Evolutionary conservation across 1,140 invertebrate genomes (phyloP), one percentile per base, ranked within the genome.

Genomic region (Tenebrio molitor): DNA sequence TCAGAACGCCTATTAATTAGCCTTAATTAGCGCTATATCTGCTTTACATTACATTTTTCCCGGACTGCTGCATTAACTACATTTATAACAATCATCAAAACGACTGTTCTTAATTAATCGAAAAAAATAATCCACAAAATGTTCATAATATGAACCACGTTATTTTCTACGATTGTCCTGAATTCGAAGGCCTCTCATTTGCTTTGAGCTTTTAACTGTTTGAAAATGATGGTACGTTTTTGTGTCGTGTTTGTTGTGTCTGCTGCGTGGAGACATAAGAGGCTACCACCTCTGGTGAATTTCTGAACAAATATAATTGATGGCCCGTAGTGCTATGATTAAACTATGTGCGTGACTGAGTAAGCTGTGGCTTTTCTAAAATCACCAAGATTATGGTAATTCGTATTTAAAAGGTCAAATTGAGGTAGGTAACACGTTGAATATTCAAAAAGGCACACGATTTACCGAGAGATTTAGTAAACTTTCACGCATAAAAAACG

Each of bases 381-480:
- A 58, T 58, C n/a, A 29, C 50, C 6, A 12, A 29, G 50, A 58
- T 58, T 58, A 58, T 58, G 50, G 8, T 58, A 58, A 58, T 58
- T 58, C 50, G n/a, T 29, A 29, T 12, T 12, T 29, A 29, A 58
- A 58, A 58, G 50, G 50, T 58, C 50, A 58, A 25, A 58, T 58
- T 58, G 50, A 58, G 50, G 25, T 58, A 58, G 50, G 50, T 58
- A 58, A 29, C 50, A 17, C 19, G 10, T 23, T 58, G 50, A 58
- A 58, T 58, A 58, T 58, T 58, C 50, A 58, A 58, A 58, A 25
- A 58, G 21, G 50, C 23, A 16, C 16, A 5, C 14, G 16, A 19
- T 16, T 46, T 41, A 50, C 50, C 10, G 4, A 15, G 23, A 58
- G 50, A 58, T 58, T 58, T 58, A 29, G 21, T 29, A 25, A 58